Evolutionary conservation across 2,888 invertebrate genomes (phyloP).

Genomic region (Drosophila testacea): DNA sequence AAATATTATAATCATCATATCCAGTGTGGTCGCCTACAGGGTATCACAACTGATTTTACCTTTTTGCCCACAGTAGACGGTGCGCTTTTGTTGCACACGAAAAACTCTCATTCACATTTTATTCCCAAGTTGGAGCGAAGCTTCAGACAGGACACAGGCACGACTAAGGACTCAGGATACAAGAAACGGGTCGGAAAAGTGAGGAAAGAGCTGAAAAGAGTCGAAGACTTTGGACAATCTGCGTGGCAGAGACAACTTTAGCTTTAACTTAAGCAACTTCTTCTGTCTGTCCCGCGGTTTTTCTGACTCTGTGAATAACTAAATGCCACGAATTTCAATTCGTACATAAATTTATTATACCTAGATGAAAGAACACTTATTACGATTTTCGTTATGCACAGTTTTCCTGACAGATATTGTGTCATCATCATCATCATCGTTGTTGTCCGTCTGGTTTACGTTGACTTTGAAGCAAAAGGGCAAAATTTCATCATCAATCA

Average conservation of each 20-base stretch:
- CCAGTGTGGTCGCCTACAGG: background rate
- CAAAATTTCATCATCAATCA: slow-evolving; percentile 35
- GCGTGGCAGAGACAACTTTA: slow-evolving; percentile 2
- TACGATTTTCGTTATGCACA: slow-evolving; percentile 17
- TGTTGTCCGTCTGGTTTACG: background rate
- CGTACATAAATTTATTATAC: slow-evolving; percentile 19
- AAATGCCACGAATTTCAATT: slow-evolving; percentile 16
- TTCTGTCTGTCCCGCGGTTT: background rate
- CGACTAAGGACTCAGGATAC: slow-evolving; percentile 3
- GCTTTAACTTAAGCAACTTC: slow-evolving; percentile 1
- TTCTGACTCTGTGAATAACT: background rate
- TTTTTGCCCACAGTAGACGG: slow-evolving; percentile 1
- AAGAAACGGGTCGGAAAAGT: background rate
- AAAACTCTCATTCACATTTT: slow-evolving; percentile 39
- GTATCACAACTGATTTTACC: slow-evolving; percentile 4
- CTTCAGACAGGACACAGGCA: slow-evolving; percentile 6
- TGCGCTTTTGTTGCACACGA: slow-evolving; percentile 24
- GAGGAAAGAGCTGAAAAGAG: slow-evolving; percentile 2
- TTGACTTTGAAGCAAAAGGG: slow-evolving; percentile 2
- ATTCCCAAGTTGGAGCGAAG: slow-evolving; percentile 14
- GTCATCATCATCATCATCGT: slow-evolving; percentile 1
- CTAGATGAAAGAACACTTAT: slow-evolving; percentile 9
- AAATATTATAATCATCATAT: background rate
- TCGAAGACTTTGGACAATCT: background rate
- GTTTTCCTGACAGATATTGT: slow-evolving; percentile 21